phyloP scores from a whole-genome alignment of 35 echinoderm and acorn worm genomes.

The Diadema setosum region DNA sequence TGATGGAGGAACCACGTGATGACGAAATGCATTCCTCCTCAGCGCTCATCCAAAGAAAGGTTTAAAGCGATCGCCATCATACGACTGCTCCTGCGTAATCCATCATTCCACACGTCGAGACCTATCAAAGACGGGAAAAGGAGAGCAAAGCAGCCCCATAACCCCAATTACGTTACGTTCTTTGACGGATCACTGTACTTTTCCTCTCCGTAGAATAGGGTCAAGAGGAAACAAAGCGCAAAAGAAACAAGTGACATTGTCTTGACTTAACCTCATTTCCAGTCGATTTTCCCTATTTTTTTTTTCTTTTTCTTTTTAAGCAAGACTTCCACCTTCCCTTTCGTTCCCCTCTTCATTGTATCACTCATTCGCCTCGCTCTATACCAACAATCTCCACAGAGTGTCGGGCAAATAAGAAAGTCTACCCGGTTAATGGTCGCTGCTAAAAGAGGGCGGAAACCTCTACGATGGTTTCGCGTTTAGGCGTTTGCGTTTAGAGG shows the following conservation, averaged over 20 bases:
- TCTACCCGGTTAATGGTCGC: not conserved
- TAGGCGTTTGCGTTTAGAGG: not conserved
- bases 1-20: too few relatives aligned
- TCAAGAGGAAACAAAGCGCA: not conserved
- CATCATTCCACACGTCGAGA: not conserved
- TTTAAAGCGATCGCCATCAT: too few relatives aligned
- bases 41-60: too few relatives aligned
- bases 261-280: conserved; percentile 16
- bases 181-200: conserved; percentile 18
- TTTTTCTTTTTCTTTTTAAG: not conserved
- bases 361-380: not conserved
- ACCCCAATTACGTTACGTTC: not conserved
- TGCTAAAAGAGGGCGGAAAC: conserved; percentile 3
- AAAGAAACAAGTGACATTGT: conserved; percentile 32
- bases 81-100: too few relatives aligned
- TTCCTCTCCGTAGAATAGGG: not conserved
- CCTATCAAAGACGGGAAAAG: not conserved
- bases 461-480: not conserved
- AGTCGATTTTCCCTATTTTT: not conserved
- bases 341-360: not conserved
- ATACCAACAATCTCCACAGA: conserved; percentile 25
- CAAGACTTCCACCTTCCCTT: not conserved
- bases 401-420: conserved; percentile 24
- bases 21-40: too few relatives aligned
- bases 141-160: not conserved